Base-by-base conservation (phyloP, 53 echinoderm and acorn worm genomes). In the Mesocentrotus franciscanus region DNA sequence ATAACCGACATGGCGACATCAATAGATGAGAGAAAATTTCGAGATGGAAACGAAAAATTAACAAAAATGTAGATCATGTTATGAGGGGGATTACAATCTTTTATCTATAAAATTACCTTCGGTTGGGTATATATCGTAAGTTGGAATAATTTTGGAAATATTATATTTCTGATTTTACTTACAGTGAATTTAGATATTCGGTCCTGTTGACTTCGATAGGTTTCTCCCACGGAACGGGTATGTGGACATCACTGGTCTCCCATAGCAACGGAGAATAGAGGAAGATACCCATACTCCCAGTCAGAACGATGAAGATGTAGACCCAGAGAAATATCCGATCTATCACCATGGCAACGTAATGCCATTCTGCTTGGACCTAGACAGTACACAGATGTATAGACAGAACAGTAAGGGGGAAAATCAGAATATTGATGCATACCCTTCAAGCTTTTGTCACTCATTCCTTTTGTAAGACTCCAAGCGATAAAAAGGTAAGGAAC, bases 341-440 rank as follows among this genome's bases (percentile, higher is more conserved):
- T 20, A 98, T 85, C 49, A 98, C 97, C 98, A 98, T 98, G 87
- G 98, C 96, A 35, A 98, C 98, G 83, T 96, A 98, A 81, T 97
- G 96, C 97, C 97, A 98, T 70, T 98, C 98, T 61, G 97, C 96
- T 36, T 96, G 95, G 49, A 96, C 95, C 98, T 98, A 96, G 93
- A 95, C 29, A 9, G 29, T 8, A 74, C 29, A 74, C 7, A 74
- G 10, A 74, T 2, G 32, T 2, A 74, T 20, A 34, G 5, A 34
- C 10, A 64, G 33, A 30, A 32, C 9, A 59, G 26, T 90, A 0
- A 59, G 8, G 26, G 11, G 24, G 0, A 42, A 32, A 13, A 90
- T 0, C 83, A 33, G 36, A 3, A n/a, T 35, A 20, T 32, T 26
- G 17, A 33, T 18, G 39, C 18, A 34, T 10, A 26, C 26, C 10